Conservation (phyloP, 2,113 vertebrate species). For the Misgurnus mizolepis region DNA sequence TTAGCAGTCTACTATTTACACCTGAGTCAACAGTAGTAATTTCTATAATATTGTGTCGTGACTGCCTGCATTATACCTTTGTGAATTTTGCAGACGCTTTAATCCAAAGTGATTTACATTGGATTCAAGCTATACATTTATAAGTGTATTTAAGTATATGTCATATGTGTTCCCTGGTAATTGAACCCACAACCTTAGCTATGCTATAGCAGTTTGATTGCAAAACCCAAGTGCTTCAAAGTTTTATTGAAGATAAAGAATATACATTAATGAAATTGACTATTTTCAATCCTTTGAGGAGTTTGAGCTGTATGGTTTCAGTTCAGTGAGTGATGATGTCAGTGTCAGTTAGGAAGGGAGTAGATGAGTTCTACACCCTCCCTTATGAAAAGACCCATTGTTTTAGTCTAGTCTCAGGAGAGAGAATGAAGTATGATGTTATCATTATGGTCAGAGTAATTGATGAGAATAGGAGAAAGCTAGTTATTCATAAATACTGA, state of each 20-base stretch:
- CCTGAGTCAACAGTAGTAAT: neutral
- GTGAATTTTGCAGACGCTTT: too few species aligned
- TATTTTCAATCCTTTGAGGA: neutral
- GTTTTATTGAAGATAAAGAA: neutral
- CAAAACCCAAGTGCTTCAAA: too few species aligned
- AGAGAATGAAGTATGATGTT: neutral
- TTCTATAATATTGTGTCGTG: neutral
- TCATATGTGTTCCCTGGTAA: too few species aligned
- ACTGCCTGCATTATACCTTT: neutral
- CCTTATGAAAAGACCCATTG: conserved; percentile 41
- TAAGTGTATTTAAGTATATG: too few species aligned
- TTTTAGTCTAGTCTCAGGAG: conserved; percentile 31
- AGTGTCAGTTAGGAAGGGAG: conserved; percentile 33
- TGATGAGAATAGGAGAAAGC: conserved; percentile 2
- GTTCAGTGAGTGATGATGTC: conserved; percentile 31
- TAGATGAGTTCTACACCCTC: conserved; percentile 14
- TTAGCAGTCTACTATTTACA: neutral
- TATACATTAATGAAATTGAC: too few species aligned
- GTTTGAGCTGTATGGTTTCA: neutral
- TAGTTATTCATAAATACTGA: neutral
- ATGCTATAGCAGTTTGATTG: too few species aligned
- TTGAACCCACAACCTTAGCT: too few species aligned
- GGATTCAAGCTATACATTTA: too few species aligned
- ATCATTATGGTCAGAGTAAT: neutral
- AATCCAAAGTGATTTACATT: too few species aligned